Evolutionary conservation across 2,113 vertebrate species (phyloP), one percentile per base, ranked within the genome.

Genomic region (Muntiacus reevesi): DNA sequence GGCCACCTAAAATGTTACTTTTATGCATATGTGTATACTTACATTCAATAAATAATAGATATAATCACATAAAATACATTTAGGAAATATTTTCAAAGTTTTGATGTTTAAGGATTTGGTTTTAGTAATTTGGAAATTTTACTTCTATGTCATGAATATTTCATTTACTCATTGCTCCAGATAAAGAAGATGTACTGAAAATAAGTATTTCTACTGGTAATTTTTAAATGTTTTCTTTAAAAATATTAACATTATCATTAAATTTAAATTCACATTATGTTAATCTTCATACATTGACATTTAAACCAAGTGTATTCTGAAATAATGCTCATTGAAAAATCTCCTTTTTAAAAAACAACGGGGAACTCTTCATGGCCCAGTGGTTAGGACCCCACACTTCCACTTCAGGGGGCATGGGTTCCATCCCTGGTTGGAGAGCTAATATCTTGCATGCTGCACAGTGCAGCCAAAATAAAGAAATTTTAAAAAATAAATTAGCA

Each of bases 101-200:
- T 94, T 87, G 33, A 52, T 76, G 25, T 92, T 87, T 60, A 74
- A 87, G 7, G 36, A 10, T 64, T 96, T 78, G 21, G 25, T 76
- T 91, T 94, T 57, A 86, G 33, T 55, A 79, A 93, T 55, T 64
- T 55, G 64, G 55, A 89, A 60, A 45, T 71, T 96, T 94, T 94
- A 79, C 8, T 79, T 90, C 25, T 3, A 0, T 78, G 47, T 14
- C 28, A 64, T 57, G 50, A 45, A 45, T 33, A 76, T 43, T 60
- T 96, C n/a, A 59, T 94, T 60, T 94, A 55, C 28, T 87, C 28
- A 82, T 91, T 23, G 21, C 52, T 67, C 33, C 57, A 78, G 33
- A 79, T 40, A 64, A 62, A 45, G 30, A 27, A 91, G 27, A 36
- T 45, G 33, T 87, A 85, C 45, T 64, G 71, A 87, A n/a, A 91